phyloP scores from a whole-genome alignment of 64 coral and sea anemone genomes.

The Exaiptasia diaphana region DNA sequence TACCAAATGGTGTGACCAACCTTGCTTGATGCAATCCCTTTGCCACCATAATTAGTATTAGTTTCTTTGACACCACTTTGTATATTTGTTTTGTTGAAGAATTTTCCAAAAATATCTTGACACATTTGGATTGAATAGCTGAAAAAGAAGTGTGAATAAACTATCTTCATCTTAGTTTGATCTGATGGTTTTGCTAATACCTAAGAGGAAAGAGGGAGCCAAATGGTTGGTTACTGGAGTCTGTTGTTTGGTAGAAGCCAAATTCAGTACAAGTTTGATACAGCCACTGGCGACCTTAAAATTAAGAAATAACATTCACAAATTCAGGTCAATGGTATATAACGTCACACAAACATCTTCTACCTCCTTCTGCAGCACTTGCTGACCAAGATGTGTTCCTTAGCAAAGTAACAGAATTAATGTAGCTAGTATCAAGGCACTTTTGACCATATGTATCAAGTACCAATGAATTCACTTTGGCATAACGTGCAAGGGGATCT shows the following conservation, averaged over 20 bases:
- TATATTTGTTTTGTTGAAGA: slow-evolving; percentile 78
- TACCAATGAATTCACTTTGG: slow-evolving; percentile 79
- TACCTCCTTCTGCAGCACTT: slow-evolving; percentile 92
- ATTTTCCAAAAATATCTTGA: slow-evolving; percentile 83
- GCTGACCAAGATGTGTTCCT: slow-evolving; percentile 81
- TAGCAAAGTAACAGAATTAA: slow-evolving; percentile 49
- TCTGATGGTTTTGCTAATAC: slow-evolving; percentile 10
- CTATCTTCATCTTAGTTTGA: background rate
- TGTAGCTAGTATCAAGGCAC: slow-evolving; percentile 81
- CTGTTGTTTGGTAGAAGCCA: slow-evolving; percentile 93
- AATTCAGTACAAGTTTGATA: slow-evolving; percentile 99
- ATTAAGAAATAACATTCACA: too few species aligned
- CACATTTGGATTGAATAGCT: slow-evolving; percentile 90
- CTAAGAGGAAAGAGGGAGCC: slow-evolving; percentile 86
- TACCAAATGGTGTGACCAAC: background rate
- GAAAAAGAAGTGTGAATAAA: background rate
- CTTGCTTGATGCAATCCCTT: slow-evolving; percentile 73
- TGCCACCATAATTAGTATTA: slow-evolving; percentile 94
- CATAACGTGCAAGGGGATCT: slow-evolving; percentile 66
- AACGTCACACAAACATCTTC: background rate
- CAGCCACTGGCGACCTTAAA: slow-evolving; percentile 83
- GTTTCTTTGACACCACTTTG: slow-evolving; percentile 70
- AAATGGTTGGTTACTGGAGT: slow-evolving; percentile 86
- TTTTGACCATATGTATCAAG: slow-evolving; percentile 65
- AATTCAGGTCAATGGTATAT: background rate